Base-by-base conservation (phyloP, 2,113 vertebrate genomes). In the Megatriorchis doriae region DNA sequence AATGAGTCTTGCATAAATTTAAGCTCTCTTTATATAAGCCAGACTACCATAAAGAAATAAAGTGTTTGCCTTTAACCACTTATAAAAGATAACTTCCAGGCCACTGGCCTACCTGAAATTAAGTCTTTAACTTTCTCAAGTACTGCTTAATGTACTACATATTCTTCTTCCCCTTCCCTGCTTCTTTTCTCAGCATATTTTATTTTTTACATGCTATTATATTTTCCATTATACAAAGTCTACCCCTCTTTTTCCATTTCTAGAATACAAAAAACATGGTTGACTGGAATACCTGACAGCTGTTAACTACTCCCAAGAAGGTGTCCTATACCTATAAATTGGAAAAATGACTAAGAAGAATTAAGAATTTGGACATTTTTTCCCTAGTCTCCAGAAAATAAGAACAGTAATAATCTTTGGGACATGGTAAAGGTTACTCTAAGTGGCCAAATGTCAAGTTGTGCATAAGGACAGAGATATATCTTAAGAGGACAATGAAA, bases 11-110 rank as follows among this genome's bases (percentile, higher is more conserved):
- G 11, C 43, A 91, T 61, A 79, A 81, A 93, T 94, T 96, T 93
- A 94, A 97, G 11, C 65, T 87, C 22, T 78, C 31, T 42, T 86
- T 95, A 40, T 91, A 45, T 74, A 94, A 96, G 94, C 19, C 27
- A 87, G 45, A 93, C 21, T 86, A 70, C 63, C 53, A 67, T 74
- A 66, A 89, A 61, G 53, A 84, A 92, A 11, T 12, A 48, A 71
- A 93, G 9, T 31, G 2, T 36, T 90, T 95, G 40, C 58, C 25
- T 59, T 91, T 52, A 45, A 66, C 52, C 10, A 14, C 47, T 91
- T 86, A 68, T 45, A 87, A 83, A 62, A 8, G 15, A 71, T 53
- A 47, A 62, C 5, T 78, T 56, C 19, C 65, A 92, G 25, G 16
- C 18, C 92, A 23, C 38, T 96, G 70, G 42, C 26, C 90, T 95